Conservation (phyloP, 2,113 vertebrate species). For the Herpetotheres cachinnans region DNA sequence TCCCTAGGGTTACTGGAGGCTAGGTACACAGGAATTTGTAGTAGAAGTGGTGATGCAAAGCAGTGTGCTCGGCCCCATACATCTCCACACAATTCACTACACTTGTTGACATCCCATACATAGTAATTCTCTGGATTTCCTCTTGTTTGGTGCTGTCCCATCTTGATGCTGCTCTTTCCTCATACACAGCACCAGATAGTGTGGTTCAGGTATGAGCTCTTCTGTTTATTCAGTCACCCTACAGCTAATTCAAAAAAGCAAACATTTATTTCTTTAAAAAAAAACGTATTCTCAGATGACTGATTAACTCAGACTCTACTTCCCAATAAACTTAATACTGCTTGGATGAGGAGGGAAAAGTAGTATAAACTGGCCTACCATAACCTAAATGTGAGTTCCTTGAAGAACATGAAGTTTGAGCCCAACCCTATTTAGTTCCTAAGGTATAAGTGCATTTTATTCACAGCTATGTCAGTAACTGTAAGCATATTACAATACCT, state of each 20-base stretch:
- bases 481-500: slow-evolving; percentile 64
- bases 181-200: background rate
- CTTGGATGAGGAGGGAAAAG: background rate
- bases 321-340: background rate
- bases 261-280: background rate
- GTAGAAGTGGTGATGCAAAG: background rate
- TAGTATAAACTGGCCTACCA: background rate
- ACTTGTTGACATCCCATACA: background rate
- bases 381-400: background rate
- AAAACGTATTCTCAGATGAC: background rate
- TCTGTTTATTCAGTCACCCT: background rate
- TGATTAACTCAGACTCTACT: background rate
- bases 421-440: background rate
- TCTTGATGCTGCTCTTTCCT: background rate
- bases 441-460: background rate
- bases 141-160: background rate
- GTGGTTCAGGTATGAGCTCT: background rate
- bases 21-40: background rate
- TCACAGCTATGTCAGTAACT: background rate
- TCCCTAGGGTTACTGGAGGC: background rate
- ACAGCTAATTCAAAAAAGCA: background rate
- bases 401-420: background rate
- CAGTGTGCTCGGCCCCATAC: background rate
- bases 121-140: background rate
- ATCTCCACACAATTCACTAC: background rate